Percentiles rank a stretch among this genome's conserved stretches.
Conservation (phyloP, 2,888 invertebrate species). For the Apotomis turbidana region DNA sequence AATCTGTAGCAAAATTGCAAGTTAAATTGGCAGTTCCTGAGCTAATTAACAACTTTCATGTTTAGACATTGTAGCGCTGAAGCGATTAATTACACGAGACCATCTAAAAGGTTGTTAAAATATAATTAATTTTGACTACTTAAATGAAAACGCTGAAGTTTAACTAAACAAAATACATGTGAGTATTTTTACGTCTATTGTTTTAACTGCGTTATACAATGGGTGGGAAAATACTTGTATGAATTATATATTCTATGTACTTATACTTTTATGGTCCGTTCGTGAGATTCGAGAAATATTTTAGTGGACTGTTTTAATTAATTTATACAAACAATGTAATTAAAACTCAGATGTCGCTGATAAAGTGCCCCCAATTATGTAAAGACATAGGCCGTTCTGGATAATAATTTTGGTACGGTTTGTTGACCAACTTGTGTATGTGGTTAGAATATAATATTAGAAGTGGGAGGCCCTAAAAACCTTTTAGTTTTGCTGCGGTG, state of each 20-base stretch:
- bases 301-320: constrained; percentile 34
- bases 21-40: no score
- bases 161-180: constrained; percentile 28
- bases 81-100: background rate
- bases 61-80: background rate
- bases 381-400: constrained; percentile 37
- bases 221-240: constrained; percentile 21
- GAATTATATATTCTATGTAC: constrained; percentile 5
- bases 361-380: constrained; percentile 37
- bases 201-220: background rate
- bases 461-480: background rate
- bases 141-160: constrained; percentile 20
- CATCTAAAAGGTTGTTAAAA: background rate
- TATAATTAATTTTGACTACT: constrained; percentile 4
- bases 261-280: background rate
- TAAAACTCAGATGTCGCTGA: constrained; percentile 39
- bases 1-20: no score
- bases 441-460: constrained; percentile 5
- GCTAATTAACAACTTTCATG: background rate
- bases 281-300: constrained; percentile 18
- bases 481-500: background rate
- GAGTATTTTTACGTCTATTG: constrained; percentile 22
- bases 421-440: constrained; percentile 38
- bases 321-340: constrained; percentile 41
- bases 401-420: constrained; percentile 35